Evolutionary conservation across 2,888 invertebrate species (phyloP).

Genomic region (Acanthosepion esculentum): DNA sequence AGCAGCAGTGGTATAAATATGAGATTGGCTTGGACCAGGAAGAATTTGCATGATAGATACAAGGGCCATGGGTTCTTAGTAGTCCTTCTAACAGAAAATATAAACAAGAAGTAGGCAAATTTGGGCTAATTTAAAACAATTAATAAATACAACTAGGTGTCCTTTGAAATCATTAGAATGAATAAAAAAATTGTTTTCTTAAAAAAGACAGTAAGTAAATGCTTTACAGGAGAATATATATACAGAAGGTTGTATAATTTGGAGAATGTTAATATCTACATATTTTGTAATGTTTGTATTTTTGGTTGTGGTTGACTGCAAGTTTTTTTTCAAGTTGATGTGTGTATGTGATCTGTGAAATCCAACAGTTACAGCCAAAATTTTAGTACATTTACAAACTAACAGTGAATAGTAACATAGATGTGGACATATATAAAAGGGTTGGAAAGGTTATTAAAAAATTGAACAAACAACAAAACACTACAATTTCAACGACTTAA

Average conservation of each 20-base stretch:
- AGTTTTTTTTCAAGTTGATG: neutral
- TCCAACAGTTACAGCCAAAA: slow-evolving; percentile 22
- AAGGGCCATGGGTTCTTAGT: neutral
- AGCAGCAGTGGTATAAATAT: neutral
- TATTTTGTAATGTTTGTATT: neutral
- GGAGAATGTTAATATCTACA: neutral
- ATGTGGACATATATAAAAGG: slow-evolving; percentile 1
- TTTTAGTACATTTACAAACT: slow-evolving; percentile 24
- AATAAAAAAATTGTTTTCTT: neutral
- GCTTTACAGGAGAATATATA: neutral
- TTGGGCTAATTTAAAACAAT: neutral
- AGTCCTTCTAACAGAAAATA: neutral
- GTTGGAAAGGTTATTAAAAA: neutral
- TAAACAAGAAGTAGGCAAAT: neutral
- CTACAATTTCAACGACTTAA: slow-evolving; percentile 33
- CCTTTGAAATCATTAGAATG: neutral
- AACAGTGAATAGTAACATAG: neutral
- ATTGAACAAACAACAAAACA: slow-evolving; percentile 33
- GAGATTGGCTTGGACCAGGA: neutral
- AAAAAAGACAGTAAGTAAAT: neutral
- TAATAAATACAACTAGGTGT: neutral
- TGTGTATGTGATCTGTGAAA: neutral
- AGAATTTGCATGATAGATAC: neutral
- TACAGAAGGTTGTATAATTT: neutral
- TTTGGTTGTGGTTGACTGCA: neutral